phyloP scores from a whole-genome alignment of 2,888 invertebrate genomes.

The Margaritifera margaritifera region DNA sequence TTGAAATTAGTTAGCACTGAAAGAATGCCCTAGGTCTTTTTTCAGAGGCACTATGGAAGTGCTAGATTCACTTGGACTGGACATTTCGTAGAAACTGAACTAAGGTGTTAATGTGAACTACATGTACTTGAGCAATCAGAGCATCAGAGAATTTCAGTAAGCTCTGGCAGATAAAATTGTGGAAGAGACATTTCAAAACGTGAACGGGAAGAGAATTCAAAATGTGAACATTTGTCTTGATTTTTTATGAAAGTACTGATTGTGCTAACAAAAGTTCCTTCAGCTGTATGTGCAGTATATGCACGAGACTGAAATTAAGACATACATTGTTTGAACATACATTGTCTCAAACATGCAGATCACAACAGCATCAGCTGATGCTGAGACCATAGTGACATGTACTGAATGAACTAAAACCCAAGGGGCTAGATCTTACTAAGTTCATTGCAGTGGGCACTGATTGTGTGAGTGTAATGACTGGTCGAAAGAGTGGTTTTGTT shows the following conservation, averaged over 20 bases:
- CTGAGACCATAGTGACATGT: constrained; percentile 17
- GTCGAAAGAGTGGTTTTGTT: constrained; percentile 19
- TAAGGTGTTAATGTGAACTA: too few species aligned
- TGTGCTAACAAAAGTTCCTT: constrained; percentile 20
- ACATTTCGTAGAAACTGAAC: too few species aligned
- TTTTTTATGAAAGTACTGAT: constrained; percentile 27
- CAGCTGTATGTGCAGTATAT: constrained; percentile 20
- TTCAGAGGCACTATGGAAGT: too few species aligned
- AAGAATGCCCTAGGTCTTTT: too few species aligned
- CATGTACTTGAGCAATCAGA: constrained; percentile 8
- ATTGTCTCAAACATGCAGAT: constrained; percentile 20
- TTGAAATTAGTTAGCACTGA: too few species aligned
- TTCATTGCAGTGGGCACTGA: constrained; percentile 29
- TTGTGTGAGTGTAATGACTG: constrained; percentile 32
- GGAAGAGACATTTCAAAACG: constrained; percentile 7
- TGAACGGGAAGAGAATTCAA: background rate
- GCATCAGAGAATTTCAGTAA: constrained; percentile 22
- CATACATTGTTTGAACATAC: background rate
- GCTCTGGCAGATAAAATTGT: constrained; percentile 14
- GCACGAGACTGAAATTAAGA: constrained; percentile 1
- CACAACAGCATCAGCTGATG: constrained; percentile 14
- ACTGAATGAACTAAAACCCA: constrained; percentile 11
- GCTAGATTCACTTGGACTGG: too few species aligned
- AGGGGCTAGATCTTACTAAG: constrained; percentile 20
- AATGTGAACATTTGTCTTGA: background rate